Conservation (phyloP, 92 coral and sea anemone genomes). For the Nematostella vectensis region DNA sequence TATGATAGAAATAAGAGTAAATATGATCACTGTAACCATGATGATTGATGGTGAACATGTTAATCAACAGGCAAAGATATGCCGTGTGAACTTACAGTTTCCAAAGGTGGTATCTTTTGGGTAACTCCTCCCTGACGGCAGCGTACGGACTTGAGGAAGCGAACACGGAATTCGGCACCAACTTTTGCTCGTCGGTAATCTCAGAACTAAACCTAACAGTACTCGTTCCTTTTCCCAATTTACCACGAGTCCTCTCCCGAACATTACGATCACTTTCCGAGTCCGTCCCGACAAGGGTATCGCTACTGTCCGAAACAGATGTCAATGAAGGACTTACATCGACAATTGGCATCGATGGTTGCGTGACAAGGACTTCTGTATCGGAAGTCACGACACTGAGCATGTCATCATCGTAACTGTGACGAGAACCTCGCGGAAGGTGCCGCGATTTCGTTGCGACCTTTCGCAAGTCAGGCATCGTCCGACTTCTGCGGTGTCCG, state of each 20-base stretch:
- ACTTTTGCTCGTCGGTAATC: slow-evolving; percentile 27
- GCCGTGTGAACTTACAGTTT: slow-evolving; percentile 51
- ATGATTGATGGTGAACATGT: too few relatives aligned
- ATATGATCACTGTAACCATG: too few relatives aligned
- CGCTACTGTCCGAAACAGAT: slow-evolving; percentile 82
- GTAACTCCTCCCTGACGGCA: slow-evolving; percentile 75
- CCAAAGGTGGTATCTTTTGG: slow-evolving; percentile 76
- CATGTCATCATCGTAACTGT: slow-evolving; percentile 74
- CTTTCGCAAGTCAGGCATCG: slow-evolving; percentile 69
- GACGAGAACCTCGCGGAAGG: slow-evolving; percentile 17
- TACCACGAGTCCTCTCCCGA: too few relatives aligned
- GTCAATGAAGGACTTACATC: slow-evolving; percentile 91
- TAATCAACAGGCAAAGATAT: too few relatives aligned
- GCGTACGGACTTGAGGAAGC: slow-evolving; percentile 80
- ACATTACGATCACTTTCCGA: slow-evolving; percentile 52
- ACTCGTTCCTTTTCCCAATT: too few relatives aligned
- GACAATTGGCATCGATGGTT: slow-evolving; percentile 90
- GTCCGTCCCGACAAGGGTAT: slow-evolving; percentile 68
- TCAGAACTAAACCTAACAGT: too few relatives aligned
- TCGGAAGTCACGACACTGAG: slow-evolving; percentile 62
- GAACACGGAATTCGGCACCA: slow-evolving; percentile 75
- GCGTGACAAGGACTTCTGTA: slow-evolving; percentile 74
- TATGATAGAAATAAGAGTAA: too few relatives aligned
- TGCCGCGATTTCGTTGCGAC: slow-evolving; percentile 32
- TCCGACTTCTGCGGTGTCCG: slow-evolving; percentile 57